Percentiles rank a stretch among this genome's conserved stretches.
These are phyloP conservation scores for Tautogolabrus adspersus DNA, from an alignment of 2,113 vertebrate species.

Conservation along the genomic window DNA sequence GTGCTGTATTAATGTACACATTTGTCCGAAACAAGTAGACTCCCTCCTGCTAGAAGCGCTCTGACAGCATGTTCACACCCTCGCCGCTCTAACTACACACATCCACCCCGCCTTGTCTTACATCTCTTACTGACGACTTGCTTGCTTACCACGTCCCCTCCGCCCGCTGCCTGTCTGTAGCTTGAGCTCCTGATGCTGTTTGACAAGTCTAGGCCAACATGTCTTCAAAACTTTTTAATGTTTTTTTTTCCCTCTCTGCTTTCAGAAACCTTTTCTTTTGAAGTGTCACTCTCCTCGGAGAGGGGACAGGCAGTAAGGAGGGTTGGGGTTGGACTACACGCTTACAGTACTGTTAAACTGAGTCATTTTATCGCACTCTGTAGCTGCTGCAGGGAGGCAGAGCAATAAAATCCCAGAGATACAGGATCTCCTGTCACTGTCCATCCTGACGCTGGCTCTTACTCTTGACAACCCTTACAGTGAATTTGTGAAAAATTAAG, in stretches of 20 bases:
- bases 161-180: conserved; percentile 20
- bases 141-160: conserved; percentile 38
- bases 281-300: conserved; percentile 63
- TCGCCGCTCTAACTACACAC: conserved; percentile 15
- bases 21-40: neutral
- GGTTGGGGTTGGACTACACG: conserved; percentile 13
- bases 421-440: conserved; percentile 39
- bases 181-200: conserved; percentile 47
- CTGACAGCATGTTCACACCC: conserved; percentile 33
- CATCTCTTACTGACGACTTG: conserved; percentile 22
- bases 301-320: conserved; percentile 17
- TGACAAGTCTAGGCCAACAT: conserved; percentile 66
- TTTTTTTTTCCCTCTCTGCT: conserved; percentile 16
- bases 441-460: conserved; percentile 42
- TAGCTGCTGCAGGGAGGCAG: conserved; percentile 11
- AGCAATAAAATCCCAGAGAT: conserved; percentile 30
- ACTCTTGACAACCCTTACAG: conserved; percentile 58
- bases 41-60: neutral
- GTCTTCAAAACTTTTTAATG: conserved; percentile 64
- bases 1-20: neutral
- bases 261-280: conserved; percentile 58
- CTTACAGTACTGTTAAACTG: conserved; percentile 24
- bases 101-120: conserved; percentile 9
- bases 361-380: conserved; percentile 40
- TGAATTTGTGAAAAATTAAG: conserved; percentile 76